Evolutionary conservation across 1,140 invertebrate species (phyloP), one percentile per base, ranked within the genome.

Genomic region (Atta cephalotes): DNA sequence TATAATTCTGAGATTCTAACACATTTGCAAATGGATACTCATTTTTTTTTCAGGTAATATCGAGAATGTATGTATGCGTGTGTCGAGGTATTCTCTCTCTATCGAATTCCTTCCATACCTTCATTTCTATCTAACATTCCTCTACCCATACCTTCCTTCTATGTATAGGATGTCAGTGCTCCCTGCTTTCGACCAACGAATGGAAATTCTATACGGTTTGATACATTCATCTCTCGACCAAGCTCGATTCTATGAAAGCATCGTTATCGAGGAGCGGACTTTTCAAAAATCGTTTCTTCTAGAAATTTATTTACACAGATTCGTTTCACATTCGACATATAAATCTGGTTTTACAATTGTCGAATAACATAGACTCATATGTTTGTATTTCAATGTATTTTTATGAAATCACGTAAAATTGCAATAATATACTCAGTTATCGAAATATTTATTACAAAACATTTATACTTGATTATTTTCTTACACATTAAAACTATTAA

Each of bases 211-310:
- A 62, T 82, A 56, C 53, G n/a, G 16, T 35, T 85, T 72, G 68
- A 88, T 74, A 72, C 68, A 70, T 77, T 74, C 85, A 66, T 84
- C 58, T 84, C 79, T 87, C 78, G 72, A 87, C 63, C 56, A 16
- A 49, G 77, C 35, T 71, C 62, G 71, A 87, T 87, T 72, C 60
- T 45, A 49, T 82, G 56, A 82, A 88, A 82, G 71, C 71, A 74
- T 45, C 77, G 39, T 63, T 68, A 49, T 45, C n/a, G 58, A 71
- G 39, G 18, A 7, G 28, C 62, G 39, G 16, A 45, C 51, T 85
- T 87, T 85, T 89, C 74, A 39, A 62, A 80, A 79, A 39, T 85
- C 56, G 16, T 63, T 84, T 87, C 71, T 68, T 79, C 76, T 56
- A 74, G 18, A 5, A 74, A 74, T 84, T 74, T 84, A 88, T 89